Evolutionary conservation across 2,888 invertebrate species (phyloP).

Genomic region (Brachynemurus nebulosus): DNA sequence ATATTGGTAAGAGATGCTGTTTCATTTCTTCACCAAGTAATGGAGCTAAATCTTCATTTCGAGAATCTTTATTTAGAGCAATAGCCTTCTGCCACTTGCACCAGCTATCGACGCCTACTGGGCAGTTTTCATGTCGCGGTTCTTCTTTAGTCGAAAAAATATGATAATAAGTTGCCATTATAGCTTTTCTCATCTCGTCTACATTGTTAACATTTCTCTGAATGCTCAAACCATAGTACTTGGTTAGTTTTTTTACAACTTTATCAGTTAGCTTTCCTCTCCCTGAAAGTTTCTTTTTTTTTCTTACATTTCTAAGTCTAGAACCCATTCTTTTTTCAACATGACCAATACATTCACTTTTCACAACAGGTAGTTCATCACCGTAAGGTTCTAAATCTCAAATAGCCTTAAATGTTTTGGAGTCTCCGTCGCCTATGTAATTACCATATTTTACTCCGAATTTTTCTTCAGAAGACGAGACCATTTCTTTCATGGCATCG

Average conservation of each 20-base stretch:
- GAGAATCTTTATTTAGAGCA: conserved; percentile 8
- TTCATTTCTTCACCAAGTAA: conserved; percentile 13
- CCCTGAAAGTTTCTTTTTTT: conserved; percentile 4
- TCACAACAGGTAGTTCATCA: not conserved
- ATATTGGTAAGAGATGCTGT: conserved; percentile 19
- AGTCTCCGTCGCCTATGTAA: conserved; percentile 14
- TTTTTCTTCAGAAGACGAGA: not conserved
- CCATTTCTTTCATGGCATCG: not conserved
- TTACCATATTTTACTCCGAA: conserved; percentile 12
- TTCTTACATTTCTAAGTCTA: not conserved
- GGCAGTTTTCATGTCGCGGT: conserved; percentile 14
- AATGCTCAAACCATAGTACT: conserved; percentile 6
- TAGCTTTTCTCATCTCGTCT: conserved; percentile 16
- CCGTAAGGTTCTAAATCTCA: conserved; percentile 11
- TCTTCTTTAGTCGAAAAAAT: conserved; percentile 14
- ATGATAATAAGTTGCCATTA: conserved; percentile 16
- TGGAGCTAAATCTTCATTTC: conserved; percentile 13
- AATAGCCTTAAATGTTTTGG: conserved; percentile 14
- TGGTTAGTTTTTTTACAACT: conserved; percentile 5
- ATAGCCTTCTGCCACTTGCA: conserved; percentile 15
- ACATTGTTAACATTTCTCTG: conserved; percentile 12
- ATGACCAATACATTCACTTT: conserved; percentile 8
- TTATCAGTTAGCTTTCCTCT: conserved; percentile 8
- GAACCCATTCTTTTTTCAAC: conserved; percentile 7
- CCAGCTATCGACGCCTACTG: conserved; percentile 15